Percentiles rank a stretch among this genome's conserved stretches.
Conservation (phyloP, 2,113 vertebrate genomes). For the Polypterus bichir region DNA sequence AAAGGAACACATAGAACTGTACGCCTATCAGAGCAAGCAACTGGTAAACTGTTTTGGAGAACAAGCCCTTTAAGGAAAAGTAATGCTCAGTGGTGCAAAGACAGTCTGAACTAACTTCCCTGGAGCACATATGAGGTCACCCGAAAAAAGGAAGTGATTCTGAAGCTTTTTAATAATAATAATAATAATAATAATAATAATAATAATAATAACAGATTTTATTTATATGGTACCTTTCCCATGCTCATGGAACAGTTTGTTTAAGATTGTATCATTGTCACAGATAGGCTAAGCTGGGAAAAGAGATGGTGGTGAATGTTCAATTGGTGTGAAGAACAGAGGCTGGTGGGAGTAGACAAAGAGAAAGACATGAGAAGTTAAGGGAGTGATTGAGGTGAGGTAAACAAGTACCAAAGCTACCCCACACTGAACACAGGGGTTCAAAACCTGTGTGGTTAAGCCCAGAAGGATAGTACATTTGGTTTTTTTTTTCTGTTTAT, state of each 20-base stretch:
- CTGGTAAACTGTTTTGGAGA: neutral
- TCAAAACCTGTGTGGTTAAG: too few species aligned
- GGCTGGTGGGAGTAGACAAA: neutral
- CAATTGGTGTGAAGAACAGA: too few species aligned
- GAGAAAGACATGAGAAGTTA: neutral
- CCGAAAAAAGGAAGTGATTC: neutral
- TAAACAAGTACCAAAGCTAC: neutral
- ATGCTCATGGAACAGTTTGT: too few species aligned
- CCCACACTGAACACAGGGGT: neutral
- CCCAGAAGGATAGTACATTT: neutral
- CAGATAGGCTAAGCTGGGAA: too few species aligned
- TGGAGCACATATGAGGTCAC: neutral
- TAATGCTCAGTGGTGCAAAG: too few species aligned
- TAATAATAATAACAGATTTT: neutral
- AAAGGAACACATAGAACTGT: conserved; percentile 13
- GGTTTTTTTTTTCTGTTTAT: neutral
- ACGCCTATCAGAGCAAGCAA: conserved; percentile 3
- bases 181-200: neutral
- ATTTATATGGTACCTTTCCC: neutral
- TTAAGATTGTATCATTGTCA: too few species aligned
- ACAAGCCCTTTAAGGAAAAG: neutral
- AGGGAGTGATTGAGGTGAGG: too few species aligned
- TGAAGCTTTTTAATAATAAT: neutral
- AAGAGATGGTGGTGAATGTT: too few species aligned
- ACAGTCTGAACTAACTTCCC: too few species aligned